These are phyloP conservation scores for Daboia siamensis DNA, from an alignment of 2,113 vertebrate species.

Conservation along the genomic window DNA sequence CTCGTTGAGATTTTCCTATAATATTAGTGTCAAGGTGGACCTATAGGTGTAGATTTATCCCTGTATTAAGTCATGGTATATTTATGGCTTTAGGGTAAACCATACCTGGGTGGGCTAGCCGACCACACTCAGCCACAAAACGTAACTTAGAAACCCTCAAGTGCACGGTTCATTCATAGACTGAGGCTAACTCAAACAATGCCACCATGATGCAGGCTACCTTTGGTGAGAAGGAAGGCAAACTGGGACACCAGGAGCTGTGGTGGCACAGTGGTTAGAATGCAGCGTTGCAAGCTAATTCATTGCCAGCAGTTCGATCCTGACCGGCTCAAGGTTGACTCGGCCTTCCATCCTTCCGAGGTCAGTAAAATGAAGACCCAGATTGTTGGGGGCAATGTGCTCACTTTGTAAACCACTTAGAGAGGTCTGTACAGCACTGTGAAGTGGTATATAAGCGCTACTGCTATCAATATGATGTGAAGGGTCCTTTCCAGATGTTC, in stretches of 20 bases:
- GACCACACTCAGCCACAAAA: neutral
- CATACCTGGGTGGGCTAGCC: neutral
- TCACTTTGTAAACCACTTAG: neutral
- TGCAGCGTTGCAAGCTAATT: no score
- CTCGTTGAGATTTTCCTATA: neutral
- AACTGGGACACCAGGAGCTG: neutral
- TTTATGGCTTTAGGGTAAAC: neutral
- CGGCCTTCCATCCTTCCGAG: neutral
- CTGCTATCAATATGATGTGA: neutral
- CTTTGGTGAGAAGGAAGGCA: neutral
- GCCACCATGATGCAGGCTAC: neutral
- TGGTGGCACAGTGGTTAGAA: no score
- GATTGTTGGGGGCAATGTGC: neutral
- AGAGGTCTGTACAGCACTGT: neutral
- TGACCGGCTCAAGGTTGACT: neutral
- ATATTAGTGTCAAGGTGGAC: neutral
- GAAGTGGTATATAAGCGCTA: neutral
- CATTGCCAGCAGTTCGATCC: no score
- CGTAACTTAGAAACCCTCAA: neutral
- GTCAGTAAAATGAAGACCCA: neutral
- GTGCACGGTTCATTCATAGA: neutral
- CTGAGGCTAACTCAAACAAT: no score
- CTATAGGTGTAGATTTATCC: neutral
- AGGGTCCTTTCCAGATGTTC: neutral
- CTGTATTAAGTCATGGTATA: neutral